phyloP scores from a whole-genome alignment of 2,888 invertebrate genomes.

The Tinea trinotella region DNA sequence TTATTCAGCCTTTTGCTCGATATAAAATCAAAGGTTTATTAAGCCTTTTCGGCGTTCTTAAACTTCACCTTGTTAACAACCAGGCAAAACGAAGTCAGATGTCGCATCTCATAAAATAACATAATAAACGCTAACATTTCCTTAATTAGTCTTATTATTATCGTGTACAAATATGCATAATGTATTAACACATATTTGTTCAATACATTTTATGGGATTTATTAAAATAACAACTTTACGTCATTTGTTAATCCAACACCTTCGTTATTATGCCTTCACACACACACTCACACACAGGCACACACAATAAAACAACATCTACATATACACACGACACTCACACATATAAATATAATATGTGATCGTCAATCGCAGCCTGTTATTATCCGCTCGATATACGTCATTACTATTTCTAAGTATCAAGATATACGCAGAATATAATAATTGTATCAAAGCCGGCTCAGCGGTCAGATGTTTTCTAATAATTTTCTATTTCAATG shows the following conservation, averaged over 20 bases:
- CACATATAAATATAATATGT: not conserved
- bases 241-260: conserved; percentile 10
- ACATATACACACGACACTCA: not conserved
- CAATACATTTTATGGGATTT: not conserved
- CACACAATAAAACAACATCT: not conserved
- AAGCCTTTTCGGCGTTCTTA: no score
- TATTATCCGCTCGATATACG: conserved; percentile 17
- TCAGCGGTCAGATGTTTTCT: not conserved
- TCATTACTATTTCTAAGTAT: conserved; percentile 18
- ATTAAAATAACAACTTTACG: conserved; percentile 1
- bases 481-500: not conserved
- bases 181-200: no score
- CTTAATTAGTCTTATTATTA: no score
- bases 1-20: no score
- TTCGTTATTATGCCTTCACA: not conserved
- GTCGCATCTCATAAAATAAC: no score
- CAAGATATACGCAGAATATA: not conserved
- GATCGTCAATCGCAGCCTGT: conserved; percentile 13
- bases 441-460: conserved; percentile 13
- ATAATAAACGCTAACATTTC: no score
- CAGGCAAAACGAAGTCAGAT: no score
- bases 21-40: no score
- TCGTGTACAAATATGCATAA: no score
- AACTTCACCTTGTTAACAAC: no score
- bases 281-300: not conserved